A percentile compares a stretch with the other conserved stretches of the same genome.
These are phyloP conservation scores for Ichneumon xanthorius DNA, from an alignment of 2,888 invertebrate genomes.

Conservation along the genomic window DNA sequence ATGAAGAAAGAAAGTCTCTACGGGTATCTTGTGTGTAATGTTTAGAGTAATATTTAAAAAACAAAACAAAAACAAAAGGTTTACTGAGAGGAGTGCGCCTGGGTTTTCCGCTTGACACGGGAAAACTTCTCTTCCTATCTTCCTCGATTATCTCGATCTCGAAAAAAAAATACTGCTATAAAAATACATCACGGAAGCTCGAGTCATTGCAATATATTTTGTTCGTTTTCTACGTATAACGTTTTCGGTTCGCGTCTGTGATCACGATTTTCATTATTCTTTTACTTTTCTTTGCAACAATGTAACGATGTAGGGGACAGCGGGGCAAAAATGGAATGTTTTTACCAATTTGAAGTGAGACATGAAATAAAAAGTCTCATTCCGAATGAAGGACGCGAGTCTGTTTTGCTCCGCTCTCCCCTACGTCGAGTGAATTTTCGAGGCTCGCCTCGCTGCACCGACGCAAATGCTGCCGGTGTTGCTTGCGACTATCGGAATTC, in stretches of 20 bases:
- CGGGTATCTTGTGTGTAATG: constrained; percentile 1
- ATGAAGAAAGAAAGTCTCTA: constrained; percentile 12
- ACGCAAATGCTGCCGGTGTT: constrained; percentile 7
- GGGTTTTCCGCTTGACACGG: background rate
- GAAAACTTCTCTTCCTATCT: constrained; percentile 6
- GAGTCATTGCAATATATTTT: background rate
- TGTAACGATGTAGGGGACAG: background rate
- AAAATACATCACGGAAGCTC: background rate
- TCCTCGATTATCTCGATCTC: constrained; percentile 1
- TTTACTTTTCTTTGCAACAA: constrained; percentile 1
- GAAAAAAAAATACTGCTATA: constrained; percentile 1
- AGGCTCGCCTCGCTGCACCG: constrained; percentile 14
- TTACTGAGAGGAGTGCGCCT: background rate
- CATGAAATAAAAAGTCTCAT: background rate
- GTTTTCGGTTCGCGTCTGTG: constrained; percentile 29
- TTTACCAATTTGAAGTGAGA: background rate
- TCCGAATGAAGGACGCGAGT: background rate
- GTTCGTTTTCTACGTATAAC: constrained; percentile 10
- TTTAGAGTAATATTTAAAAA: constrained; percentile 6
- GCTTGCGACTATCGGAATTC: constrained; percentile 9
- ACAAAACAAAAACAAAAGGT: background rate
- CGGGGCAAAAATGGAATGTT: background rate
- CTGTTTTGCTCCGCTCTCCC: background rate
- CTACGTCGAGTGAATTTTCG: background rate
- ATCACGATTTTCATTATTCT: constrained; percentile 15